Conservation (phyloP, 2,113 vertebrate species). For the Tichodroma muraria region DNA sequence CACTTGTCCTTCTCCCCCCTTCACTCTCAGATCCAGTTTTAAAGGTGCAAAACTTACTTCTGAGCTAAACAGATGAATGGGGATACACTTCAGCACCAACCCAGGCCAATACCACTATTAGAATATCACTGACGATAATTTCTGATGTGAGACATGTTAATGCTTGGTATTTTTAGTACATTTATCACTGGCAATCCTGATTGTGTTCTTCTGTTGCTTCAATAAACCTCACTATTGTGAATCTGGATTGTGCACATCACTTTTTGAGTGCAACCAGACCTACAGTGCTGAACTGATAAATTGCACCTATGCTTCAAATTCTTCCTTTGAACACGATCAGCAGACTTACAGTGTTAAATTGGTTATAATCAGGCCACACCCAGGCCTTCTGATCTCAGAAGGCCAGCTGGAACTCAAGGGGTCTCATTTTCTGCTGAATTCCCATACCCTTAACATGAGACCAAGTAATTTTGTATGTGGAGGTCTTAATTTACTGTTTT, state of each 20-base stretch:
- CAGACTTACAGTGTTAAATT: not conserved
- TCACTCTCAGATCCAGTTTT: too few relatives aligned
- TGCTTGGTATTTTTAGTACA: not conserved
- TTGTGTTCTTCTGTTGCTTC: not conserved
- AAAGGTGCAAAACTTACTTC: too few relatives aligned
- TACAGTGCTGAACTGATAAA: not conserved
- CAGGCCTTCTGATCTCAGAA: not conserved
- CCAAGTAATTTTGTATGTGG: not conserved
- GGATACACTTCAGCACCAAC: too few relatives aligned
- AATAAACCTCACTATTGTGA: not conserved
- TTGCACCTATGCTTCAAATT: not conserved
- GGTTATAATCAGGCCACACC: not conserved
- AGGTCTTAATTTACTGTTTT: not conserved
- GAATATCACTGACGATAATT: not conserved
- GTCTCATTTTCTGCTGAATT: not conserved
- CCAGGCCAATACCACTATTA: too few relatives aligned
- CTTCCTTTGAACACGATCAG: not conserved
- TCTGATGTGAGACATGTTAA: not conserved
- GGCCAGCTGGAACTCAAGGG: not conserved
- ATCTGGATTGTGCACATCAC: not conserved
- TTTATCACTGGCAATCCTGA: not conserved
- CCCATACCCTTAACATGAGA: not conserved
- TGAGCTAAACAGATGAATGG: too few relatives aligned
- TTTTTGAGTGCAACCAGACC: not conserved
- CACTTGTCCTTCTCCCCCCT: too few relatives aligned